Evolutionary conservation across 2,797 vertebrate species (phyloP), one percentile per base, ranked within the genome.

Genomic region (Scarus forsteni): DNA sequence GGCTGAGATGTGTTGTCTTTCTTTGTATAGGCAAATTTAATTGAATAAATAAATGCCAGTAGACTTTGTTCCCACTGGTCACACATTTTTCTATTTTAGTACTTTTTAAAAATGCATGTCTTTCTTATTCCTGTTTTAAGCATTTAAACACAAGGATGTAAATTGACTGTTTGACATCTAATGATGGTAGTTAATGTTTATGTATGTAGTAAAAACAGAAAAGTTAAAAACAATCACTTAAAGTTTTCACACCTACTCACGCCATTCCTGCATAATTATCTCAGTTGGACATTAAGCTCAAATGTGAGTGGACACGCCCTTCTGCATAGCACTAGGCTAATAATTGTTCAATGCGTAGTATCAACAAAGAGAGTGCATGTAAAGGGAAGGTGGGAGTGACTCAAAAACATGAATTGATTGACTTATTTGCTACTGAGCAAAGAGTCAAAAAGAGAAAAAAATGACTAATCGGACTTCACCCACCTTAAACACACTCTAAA

Each of bases 391-490:
- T 42, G 55, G 58, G 43, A 35, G 19, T 70, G 46, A 60, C 52
- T 55, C 8, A 39, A 13, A 39, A 15, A 55, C n/a, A 57, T 71
- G 50, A 81, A 75, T 61, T n/a, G 44, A 36, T 58, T 51, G 11
- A 34, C 50, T 76, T 58, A 35, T 85, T 75, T 74, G 40, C 51
- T 45, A 42, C 45, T 42, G 49, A 58, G 82, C 67, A 79, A 80
- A 72, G 70, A 67, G 62, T 54, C 4, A 0, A 35, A 34, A 35
- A 59, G 2, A 57, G 13, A 62, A 51, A 14, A 59, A 59, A 80
- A 79, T 60, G 27, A 73, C 71, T 60, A 57, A 72, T 34, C 68
- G 44, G 70, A 16, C 61, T 45, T 73, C 45, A 66, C n/a, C 60
- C 56, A 51, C 62, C 45, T 63, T 54, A 34, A 54, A 15, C 38